These are phyloP conservation scores for Apamea anceps DNA, from an alignment of 2,888 invertebrate species.

Conservation along the genomic window DNA sequence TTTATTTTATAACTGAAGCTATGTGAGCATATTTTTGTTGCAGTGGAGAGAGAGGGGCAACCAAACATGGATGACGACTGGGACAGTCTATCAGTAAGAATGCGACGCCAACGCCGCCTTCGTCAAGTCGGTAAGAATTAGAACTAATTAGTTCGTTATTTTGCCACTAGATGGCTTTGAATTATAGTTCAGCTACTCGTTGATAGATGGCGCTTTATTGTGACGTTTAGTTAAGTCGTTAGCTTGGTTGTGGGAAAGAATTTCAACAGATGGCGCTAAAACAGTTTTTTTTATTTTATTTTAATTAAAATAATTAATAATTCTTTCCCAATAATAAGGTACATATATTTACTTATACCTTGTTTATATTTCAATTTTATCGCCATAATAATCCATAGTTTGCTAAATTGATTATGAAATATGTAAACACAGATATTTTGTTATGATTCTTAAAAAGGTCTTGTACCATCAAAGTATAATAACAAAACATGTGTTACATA, in stretches of 20 bases:
- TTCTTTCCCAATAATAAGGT: not conserved
- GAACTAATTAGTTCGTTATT: constrained; percentile 62
- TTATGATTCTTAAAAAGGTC: not conserved
- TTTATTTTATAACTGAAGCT: not conserved
- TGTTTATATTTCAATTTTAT: not conserved
- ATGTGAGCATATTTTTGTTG: constrained; percentile 36
- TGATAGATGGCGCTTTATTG: constrained; percentile 63
- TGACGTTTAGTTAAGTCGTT: not conserved
- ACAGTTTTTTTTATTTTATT: too few relatives aligned
- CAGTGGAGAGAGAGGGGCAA: constrained; percentile 90
- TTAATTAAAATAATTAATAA: too few relatives aligned
- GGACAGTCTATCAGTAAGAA: constrained; percentile 94
- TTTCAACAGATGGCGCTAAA: constrained; percentile 48
- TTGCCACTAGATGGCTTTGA: constrained; percentile 50
- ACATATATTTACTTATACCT: not conserved
- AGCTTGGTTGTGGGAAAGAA: not conserved
- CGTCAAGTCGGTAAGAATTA: constrained; percentile 82
- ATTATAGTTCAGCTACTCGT: constrained; percentile 38
- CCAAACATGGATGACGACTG: constrained; percentile 93
- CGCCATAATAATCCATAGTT: not conserved
- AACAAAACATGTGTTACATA: not conserved
- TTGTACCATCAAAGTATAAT: not conserved
- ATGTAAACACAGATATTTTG: not conserved
- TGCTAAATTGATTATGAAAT: not conserved
- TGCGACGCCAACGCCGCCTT: constrained; percentile 92